Conservation (phyloP, 2,797 vertebrate species). For the Sebastes kiyomatsui region DNA sequence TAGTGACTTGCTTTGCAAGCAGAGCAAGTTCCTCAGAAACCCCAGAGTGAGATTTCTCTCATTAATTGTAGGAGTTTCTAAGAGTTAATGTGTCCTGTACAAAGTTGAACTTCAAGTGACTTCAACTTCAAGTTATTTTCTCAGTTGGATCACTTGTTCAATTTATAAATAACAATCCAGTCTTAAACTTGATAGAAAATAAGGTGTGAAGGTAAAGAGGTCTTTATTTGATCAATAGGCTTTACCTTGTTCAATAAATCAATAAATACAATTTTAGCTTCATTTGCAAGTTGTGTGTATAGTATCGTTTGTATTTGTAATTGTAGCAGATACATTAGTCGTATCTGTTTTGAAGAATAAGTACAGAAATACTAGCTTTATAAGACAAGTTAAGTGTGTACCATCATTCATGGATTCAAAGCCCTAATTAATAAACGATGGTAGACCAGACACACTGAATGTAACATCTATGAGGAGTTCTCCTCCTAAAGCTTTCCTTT, state of each 20-base stretch:
- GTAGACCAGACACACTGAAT: background rate
- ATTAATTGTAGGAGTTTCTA: background rate
- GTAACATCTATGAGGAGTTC: background rate
- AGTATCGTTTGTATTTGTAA: background rate
- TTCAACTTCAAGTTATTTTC: background rate
- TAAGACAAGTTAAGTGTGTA: background rate
- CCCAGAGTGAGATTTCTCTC: background rate
- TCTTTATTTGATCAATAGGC: background rate
- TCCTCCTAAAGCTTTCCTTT: slow-evolving; percentile 2
- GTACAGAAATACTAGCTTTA: background rate
- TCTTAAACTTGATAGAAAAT: background rate
- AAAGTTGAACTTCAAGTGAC: background rate
- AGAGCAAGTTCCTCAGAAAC: slow-evolving; percentile 4
- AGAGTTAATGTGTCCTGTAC: background rate
- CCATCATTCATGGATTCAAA: background rate
- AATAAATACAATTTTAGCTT: background rate
- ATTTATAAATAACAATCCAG: background rate
- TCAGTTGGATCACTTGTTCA: background rate
- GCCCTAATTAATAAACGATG: background rate
- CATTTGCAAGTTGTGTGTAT: background rate
- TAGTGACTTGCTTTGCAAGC: background rate
- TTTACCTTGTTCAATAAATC: background rate
- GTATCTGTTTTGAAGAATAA: background rate
- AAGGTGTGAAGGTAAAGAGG: background rate
- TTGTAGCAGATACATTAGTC: background rate